phyloP scores from a whole-genome alignment of 2,113 vertebrate species.

The Lagopus leucura region DNA sequence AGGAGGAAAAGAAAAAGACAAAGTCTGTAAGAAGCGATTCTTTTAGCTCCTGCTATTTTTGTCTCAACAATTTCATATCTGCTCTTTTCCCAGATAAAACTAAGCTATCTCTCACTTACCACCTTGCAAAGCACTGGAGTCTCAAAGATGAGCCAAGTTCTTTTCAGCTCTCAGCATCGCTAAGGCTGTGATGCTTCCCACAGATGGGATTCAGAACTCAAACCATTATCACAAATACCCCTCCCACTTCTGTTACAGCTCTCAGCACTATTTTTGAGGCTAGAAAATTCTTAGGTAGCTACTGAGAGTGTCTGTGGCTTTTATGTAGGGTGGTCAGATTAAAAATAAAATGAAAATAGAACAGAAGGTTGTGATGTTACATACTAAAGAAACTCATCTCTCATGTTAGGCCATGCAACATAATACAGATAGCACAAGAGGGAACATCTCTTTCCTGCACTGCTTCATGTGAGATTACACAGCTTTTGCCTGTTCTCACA shows the following conservation, averaged over 20 bases:
- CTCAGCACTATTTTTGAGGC: background rate
- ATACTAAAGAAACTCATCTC: background rate
- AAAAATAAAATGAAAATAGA: background rate
- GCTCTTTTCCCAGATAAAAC: constrained; percentile 28
- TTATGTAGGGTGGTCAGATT: background rate
- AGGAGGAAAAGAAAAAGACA: background rate
- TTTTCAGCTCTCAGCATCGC: background rate
- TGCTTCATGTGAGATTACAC: rapidly evolving
- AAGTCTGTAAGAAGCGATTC: background rate
- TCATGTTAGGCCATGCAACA: background rate
- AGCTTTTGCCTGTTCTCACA: rapidly evolving
- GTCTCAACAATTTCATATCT: constrained; percentile 22
- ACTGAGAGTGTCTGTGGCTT: background rate
- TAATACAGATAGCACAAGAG: rapidly evolving
- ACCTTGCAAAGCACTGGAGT: background rate
- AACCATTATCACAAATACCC: background rate
- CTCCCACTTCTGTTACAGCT: background rate
- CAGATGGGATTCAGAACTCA: background rate
- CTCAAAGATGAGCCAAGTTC: background rate
- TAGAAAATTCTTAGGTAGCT: background rate
- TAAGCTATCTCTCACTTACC: background rate
- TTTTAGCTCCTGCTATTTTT: constrained; percentile 23
- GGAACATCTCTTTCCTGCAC: background rate
- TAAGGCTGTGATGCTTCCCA: background rate
- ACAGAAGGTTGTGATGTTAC: background rate